Conservation (phyloP, 2,113 vertebrate species). For the Arenaria interpres region DNA sequence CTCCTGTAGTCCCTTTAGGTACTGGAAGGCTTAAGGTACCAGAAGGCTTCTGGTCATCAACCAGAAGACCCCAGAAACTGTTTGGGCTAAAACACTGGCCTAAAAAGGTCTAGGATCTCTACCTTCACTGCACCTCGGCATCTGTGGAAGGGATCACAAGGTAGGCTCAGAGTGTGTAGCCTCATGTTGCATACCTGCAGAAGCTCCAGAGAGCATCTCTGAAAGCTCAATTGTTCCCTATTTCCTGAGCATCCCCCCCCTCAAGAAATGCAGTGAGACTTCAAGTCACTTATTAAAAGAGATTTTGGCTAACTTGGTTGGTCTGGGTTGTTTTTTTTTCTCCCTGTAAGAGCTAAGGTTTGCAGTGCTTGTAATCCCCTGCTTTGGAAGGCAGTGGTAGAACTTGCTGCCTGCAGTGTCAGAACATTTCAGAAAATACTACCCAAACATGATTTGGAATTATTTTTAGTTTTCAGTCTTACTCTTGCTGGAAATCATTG, state of each 20-base stretch:
- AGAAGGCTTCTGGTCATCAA: neutral
- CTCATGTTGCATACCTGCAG: neutral
- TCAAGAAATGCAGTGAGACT: neutral
- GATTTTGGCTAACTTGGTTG: neutral
- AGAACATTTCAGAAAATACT: neutral
- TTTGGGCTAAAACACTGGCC: neutral
- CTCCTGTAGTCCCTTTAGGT: too few relatives aligned
- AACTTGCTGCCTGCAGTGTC: neutral
- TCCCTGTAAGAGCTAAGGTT: neutral
- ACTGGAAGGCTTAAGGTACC: too few relatives aligned
- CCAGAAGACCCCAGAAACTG: neutral
- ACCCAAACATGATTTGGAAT: neutral
- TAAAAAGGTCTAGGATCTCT: neutral
- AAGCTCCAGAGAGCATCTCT: neutral
- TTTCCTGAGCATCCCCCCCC: neutral
- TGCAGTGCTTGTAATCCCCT: neutral
- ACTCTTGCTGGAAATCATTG: neutral
- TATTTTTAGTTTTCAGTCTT: neutral
- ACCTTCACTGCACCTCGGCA: neutral
- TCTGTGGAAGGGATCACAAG: neutral
- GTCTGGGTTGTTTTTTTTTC: too few relatives aligned
- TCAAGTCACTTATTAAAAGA: neutral
- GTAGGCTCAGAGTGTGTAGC: neutral
- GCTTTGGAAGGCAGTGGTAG: neutral
- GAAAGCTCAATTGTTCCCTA: neutral